Conservation (phyloP, 2,888 invertebrate genomes). For the Vannuccia rotundouncinata region DNA sequence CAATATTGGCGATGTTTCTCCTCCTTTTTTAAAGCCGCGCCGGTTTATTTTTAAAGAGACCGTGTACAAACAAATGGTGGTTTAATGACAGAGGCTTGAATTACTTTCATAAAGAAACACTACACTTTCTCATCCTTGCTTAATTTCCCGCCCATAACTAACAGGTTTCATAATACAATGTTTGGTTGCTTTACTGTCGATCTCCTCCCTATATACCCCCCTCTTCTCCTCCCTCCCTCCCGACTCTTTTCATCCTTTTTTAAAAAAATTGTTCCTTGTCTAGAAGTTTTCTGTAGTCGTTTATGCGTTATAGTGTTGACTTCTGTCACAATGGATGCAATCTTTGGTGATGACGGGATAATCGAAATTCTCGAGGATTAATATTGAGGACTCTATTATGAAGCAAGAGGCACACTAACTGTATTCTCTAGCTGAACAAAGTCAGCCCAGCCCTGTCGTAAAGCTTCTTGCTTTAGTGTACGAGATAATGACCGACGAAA, state of each 20-base stretch:
- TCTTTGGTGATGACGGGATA: constrained; percentile 3
- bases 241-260: background rate
- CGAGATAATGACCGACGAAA: too few species aligned
- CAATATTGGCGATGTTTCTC: background rate
- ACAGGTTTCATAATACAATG: background rate
- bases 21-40: background rate
- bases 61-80: constrained; percentile 17
- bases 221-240: background rate
- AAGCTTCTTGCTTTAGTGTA: too few species aligned
- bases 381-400: too few species aligned
- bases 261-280: background rate
- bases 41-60: background rate
- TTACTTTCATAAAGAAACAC: background rate
- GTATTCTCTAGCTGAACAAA: too few species aligned
- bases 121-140: background rate
- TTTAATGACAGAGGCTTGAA: constrained; percentile 6
- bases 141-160: background rate
- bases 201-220: background rate
- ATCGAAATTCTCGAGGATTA: background rate
- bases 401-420: too few species aligned
- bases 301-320: constrained; percentile 4
- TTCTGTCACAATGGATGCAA: constrained; percentile 26
- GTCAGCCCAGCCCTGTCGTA: too few species aligned
- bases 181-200: too few species aligned
- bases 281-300: too few species aligned